Base-by-base conservation (phyloP, 2,797 vertebrate species). In the Gobionotothen gibberifrons region DNA sequence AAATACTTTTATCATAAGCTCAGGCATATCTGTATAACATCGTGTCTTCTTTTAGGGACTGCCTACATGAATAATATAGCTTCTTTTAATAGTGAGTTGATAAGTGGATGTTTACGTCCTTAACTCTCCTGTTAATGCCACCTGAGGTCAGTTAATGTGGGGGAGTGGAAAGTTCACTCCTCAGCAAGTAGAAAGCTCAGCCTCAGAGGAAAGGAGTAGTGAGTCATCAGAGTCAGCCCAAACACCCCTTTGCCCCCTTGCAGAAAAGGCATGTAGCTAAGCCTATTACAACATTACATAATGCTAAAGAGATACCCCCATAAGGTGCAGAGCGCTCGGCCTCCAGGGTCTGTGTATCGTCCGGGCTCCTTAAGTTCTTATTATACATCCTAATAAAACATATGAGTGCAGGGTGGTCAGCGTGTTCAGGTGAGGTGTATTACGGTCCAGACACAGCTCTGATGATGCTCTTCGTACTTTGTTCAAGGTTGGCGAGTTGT, bases 241-340 rank as follows among this genome's bases (percentile, higher is more conserved):
- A 85, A 78, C 54, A 26, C 75, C 78, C 71, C 21, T 7, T 6
- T 26, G 26, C 78, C 55, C 49, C 56, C 81, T 74, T 75, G 71
- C 82, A 79, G 74, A 78, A 26, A 71, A 21, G 66, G 69, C 72
- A 78, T 57, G 72, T 10, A 64, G 78, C 76, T 90, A 88, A 91
- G 86, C 88, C 90, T 84, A 89, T 90, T 90, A 89, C 59, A 61
- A 32, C 46, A 70, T 86, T 90, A 81, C 87, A 86, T 91, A 86
- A 92, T 81, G 72, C 82, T 89, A 75, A 79, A 85, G 76, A 85
- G 90, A 78, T 82, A 84, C 80, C 78, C 77, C 85, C 87, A 76
- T 78, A 84, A 87, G 88, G 81, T 79, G 70, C 60, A 73, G 70
- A 65, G 3, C 60, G 75, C 86, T 72, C 76, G 17, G 58, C 66